These are phyloP conservation scores for Drosophila lacertosa DNA, from an alignment of 1,140 invertebrate genomes.

Conservation along the genomic window DNA sequence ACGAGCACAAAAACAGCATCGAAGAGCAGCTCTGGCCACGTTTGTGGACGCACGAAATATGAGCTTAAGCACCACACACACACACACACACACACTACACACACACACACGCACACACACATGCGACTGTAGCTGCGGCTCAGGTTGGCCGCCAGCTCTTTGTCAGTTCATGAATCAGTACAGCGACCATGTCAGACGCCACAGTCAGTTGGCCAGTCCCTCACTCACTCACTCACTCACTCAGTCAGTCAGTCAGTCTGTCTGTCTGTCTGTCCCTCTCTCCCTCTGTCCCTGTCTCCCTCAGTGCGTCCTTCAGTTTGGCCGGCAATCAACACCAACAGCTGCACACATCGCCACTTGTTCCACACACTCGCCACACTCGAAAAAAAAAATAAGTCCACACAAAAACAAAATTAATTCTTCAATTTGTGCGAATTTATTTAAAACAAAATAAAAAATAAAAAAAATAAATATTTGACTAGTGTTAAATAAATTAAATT, in stretches of 20 bases:
- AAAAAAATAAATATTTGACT: too few species aligned
- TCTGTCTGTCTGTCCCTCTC: too few species aligned
- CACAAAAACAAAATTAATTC: too few species aligned
- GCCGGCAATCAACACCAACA: slow-evolving; percentile 67
- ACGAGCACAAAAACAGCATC: slow-evolving; percentile 62
- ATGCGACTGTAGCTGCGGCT: slow-evolving; percentile 72
- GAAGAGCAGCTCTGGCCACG: slow-evolving; percentile 45
- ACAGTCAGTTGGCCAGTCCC: too few species aligned
- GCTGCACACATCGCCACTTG: not conserved
- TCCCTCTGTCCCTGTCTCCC: too few species aligned
- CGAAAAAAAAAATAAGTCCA: too few species aligned
- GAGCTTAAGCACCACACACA: slow-evolving; percentile 45
- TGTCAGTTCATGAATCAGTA: slow-evolving; percentile 81
- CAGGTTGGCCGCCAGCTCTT: slow-evolving; percentile 65
- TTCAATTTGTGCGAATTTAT: too few species aligned
- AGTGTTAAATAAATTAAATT: too few species aligned
- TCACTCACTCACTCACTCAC: too few species aligned
- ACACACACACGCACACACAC: slow-evolving; percentile 10
- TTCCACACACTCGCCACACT: not conserved
- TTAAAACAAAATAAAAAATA: too few species aligned
- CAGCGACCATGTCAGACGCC: slow-evolving; percentile 46
- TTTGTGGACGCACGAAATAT: slow-evolving; percentile 55
- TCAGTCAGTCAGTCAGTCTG: slow-evolving; percentile 9
- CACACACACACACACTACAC: slow-evolving; percentile 7
- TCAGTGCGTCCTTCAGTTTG: slow-evolving; percentile 12